Base-by-base conservation (phyloP, 2,113 vertebrate species). In the Amblyopsis rosae region DNA sequence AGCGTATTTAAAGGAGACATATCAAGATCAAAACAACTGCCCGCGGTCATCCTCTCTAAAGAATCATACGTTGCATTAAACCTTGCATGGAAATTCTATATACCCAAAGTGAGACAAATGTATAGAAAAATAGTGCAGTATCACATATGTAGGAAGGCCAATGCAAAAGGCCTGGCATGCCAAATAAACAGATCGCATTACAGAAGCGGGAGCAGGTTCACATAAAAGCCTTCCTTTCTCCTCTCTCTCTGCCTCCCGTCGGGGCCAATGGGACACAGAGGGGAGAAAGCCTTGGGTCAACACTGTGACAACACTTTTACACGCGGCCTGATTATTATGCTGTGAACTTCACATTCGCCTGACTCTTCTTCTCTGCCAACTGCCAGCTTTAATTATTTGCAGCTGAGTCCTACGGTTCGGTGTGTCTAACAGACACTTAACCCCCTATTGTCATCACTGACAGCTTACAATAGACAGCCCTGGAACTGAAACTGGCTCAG, bases 321-420 rank as follows among this genome's bases (percentile, higher is more conserved):
- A 77, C 72, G 84, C 70, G 79, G 81, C 54, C 74, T 75, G 81
- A 87, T 85, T 90, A 90, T 90, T 86, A 91, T 89, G 83, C 82
- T 87, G 71, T 75, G 81, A 86, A 79, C 73, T 84, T n/a, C 82
- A 81, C 83, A 88, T 81, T 86, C 63, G 84, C 84, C 81, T 84
- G 86, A 88, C 71, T 88, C 81, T 86, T 73, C 26, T 72, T 76
- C 83, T 87, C 80, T 85, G 74, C 88, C 85, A 91, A 88, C 86
- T 85, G 84, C 86, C 87, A 88, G 86, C 84, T 90, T 91, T 90
- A 91, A 92, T 92, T 89, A 91, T 82, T 90, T 87, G 88, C 90
- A 92, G 88, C 80, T 88, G 90, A 89, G 73, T 86, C 88, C 83
- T 85, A 68, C 82, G 79, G 85, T 85, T 86, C 35, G 81, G 88